A percentile compares a stretch with the other conserved stretches of the same genome.
These are phyloP conservation scores for Atta colombica DNA, from an alignment of 1,140 invertebrate species.

Conservation along the genomic window DNA sequence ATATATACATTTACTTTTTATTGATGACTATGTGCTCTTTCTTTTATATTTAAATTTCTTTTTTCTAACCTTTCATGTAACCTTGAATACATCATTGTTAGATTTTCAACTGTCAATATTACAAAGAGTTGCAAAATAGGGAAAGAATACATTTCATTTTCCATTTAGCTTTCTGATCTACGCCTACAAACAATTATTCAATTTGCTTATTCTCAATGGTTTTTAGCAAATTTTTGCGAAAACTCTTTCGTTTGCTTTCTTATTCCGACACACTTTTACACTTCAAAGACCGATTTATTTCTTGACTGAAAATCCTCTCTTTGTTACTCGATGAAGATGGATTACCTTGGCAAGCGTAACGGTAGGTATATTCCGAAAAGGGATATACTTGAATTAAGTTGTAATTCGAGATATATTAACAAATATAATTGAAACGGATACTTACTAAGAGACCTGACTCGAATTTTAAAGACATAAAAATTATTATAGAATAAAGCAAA, in stretches of 20 bases:
- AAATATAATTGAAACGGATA: background rate
- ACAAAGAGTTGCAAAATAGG: background rate
- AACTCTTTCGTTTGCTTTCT: background rate
- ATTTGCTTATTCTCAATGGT: background rate
- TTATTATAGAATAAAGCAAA: background rate
- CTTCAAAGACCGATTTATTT: constrained; percentile 59
- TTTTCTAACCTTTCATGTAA: background rate
- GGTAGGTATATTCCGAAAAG: background rate
- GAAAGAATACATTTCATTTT: background rate
- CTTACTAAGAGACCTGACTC: background rate
- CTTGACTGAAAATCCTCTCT: constrained; percentile 12
- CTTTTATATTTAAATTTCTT: background rate
- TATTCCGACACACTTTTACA: background rate
- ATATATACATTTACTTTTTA: background rate
- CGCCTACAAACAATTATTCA: background rate
- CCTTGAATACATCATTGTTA: too few species aligned
- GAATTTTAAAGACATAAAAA: constrained; percentile 9
- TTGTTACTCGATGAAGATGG: constrained; percentile 36
- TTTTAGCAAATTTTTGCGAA: background rate
- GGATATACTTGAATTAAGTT: constrained; percentile 5
- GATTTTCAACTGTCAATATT: too few species aligned
- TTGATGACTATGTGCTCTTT: too few species aligned
- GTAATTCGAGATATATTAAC: background rate
- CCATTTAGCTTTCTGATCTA: background rate
- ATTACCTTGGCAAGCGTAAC: constrained; percentile 5